Conservation (phyloP, 2,113 vertebrate species). For the Pica pica region DNA sequence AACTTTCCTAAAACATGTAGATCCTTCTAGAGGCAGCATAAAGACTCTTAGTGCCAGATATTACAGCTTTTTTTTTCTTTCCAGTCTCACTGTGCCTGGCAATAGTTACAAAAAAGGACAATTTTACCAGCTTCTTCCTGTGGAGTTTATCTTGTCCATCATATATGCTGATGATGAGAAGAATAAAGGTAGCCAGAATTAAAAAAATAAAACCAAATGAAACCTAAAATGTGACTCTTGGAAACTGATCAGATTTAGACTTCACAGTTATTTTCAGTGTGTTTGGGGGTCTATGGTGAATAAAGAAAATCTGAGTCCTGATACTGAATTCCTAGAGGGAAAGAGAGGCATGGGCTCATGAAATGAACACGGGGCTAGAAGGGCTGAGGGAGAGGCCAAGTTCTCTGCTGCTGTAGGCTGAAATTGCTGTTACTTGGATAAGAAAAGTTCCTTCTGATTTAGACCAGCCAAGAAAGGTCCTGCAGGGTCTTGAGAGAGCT, state of each 20-base stretch:
- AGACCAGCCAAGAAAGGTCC: not conserved
- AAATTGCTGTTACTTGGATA: not conserved
- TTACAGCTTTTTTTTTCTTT: not conserved
- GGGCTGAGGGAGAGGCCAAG: not conserved
- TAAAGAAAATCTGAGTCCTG: not conserved
- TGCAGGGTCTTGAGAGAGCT: constrained; percentile 17
- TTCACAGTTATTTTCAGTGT: not conserved
- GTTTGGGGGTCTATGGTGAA: not conserved
- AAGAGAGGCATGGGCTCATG: not conserved
- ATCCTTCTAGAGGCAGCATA: not conserved
- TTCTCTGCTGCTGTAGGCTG: not conserved
- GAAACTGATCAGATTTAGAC: not conserved
- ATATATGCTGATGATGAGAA: not conserved
- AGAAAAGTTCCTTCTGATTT: not conserved
- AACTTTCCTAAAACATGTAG: not conserved
- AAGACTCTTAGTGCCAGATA: not conserved
- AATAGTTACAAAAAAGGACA: not conserved
- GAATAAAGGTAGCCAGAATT: not conserved
- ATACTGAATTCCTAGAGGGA: not conserved
- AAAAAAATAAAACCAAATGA: not conserved
- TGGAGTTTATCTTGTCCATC: not conserved
- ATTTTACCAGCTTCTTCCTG: not conserved
- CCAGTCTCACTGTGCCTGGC: not conserved
- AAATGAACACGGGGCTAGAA: not conserved
- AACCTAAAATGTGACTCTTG: not conserved